Evolutionary conservation across 2,113 vertebrate species (phyloP).

Genomic region (Ranitomeya variabilis): DNA sequence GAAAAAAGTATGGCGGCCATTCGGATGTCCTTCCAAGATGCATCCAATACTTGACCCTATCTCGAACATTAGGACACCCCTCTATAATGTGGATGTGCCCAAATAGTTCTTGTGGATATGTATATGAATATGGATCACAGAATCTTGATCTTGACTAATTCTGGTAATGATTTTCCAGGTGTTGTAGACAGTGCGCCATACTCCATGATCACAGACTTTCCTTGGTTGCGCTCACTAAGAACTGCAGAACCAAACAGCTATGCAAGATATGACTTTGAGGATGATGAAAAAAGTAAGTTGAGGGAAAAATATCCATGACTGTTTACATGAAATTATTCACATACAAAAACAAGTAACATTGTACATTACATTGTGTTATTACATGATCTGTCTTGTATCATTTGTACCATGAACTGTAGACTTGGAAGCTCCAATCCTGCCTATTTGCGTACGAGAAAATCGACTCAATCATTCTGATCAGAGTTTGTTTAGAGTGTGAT

Average conservation of each 20-base stretch:
- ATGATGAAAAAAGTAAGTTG: slow-evolving; percentile 94
- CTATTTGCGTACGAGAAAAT: neutral
- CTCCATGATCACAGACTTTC: slow-evolving; percentile 97
- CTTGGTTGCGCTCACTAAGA: slow-evolving; percentile 91
- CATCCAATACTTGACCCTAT: no score
- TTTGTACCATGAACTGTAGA: neutral
- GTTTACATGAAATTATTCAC: neutral
- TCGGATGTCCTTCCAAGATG: no score
- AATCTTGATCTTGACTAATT: neutral
- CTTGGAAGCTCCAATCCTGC: neutral
- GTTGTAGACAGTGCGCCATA: slow-evolving; percentile 92
- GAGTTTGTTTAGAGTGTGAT: no score
- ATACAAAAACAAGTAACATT: neutral
- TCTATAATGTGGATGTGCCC: no score
- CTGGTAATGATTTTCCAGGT: slow-evolving; percentile 70
- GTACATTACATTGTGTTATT: neutral
- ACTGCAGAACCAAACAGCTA: slow-evolving; percentile 94
- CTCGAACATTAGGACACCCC: no score
- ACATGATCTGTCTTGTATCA: no score
- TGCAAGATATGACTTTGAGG: slow-evolving; percentile 96
- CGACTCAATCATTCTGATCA: no score
- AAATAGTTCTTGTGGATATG: neutral
- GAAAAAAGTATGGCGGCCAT: no score
- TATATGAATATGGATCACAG: neutral
- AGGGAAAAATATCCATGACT: neutral